Percentiles rank a stretch among this genome's conserved stretches.
phyloP scores from a whole-genome alignment of 2,113 vertebrate species.

The Ciconia boyciana region DNA sequence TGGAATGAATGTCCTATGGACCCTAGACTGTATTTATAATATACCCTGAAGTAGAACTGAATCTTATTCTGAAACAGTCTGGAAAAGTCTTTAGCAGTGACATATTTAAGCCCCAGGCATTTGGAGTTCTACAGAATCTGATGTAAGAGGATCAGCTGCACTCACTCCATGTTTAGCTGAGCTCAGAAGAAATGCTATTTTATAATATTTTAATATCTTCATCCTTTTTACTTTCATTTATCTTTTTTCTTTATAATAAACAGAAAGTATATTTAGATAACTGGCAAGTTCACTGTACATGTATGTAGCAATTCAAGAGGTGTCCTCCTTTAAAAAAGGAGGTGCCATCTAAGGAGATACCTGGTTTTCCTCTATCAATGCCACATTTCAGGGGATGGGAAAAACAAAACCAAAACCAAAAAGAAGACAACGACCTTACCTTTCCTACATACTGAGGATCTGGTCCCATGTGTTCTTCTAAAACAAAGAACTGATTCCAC shows the following conservation, averaged over 20 bases:
- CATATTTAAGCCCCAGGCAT: background rate
- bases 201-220: background rate
- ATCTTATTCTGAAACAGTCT: background rate
- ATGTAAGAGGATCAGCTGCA: background rate
- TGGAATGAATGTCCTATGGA: background rate
- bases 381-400: background rate
- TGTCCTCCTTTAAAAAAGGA: background rate
- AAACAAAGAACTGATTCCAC: slow-evolving; percentile 99
- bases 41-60: background rate
- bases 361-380: background rate
- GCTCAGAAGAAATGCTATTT: background rate
- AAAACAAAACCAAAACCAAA: background rate
- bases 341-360: background rate
- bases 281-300: background rate
- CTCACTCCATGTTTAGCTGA: background rate
- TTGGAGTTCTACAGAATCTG: background rate
- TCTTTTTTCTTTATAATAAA: background rate
- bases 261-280: background rate
- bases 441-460: slow-evolving; percentile 97
- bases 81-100: background rate
- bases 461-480: slow-evolving; percentile 98
- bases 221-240: background rate
- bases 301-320: background rate
- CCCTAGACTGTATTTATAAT: background rate
- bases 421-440: slow-evolving; percentile 68